phyloP scores from a whole-genome alignment of 2,113 vertebrate species.

The Sialia sialis region DNA sequence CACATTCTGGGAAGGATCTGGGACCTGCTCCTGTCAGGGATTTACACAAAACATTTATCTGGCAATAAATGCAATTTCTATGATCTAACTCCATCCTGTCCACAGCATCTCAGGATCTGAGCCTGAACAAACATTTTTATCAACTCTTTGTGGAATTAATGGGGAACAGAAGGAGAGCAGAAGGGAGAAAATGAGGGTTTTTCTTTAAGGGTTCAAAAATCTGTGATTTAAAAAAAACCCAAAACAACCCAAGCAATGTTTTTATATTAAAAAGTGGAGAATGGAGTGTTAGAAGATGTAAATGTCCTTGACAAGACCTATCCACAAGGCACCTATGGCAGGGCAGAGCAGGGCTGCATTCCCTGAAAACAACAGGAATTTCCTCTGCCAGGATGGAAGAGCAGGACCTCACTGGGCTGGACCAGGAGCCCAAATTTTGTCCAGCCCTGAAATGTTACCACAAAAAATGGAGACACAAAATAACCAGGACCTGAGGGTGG shows the following conservation, averaged over 20 bases:
- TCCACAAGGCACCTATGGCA: accelerated
- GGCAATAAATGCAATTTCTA: not conserved
- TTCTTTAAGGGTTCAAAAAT: not conserved
- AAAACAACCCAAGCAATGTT: accelerated
- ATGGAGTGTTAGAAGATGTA: too few species aligned
- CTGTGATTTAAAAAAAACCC: accelerated
- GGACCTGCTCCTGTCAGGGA: not conserved
- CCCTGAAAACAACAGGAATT: not conserved
- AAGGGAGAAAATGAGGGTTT: not conserved
- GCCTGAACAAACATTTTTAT: not conserved
- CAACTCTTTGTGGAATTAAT: not conserved
- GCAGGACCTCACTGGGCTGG: not conserved
- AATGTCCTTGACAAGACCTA: accelerated
- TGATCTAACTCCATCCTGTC: not conserved
- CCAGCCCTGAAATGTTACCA: not conserved
- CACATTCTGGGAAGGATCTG: not conserved
- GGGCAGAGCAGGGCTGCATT: not conserved
- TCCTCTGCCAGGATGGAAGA: too few species aligned
- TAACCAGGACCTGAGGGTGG: accelerated
- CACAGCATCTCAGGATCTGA: not conserved
- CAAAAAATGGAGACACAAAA: not conserved
- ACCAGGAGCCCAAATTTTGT: accelerated
- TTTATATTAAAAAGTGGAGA: not conserved
- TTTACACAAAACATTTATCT: not conserved
- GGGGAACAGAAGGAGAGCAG: not conserved